Percentiles rank a stretch among this genome's conserved stretches.
phyloP scores from a whole-genome alignment of 37 sponge, comb jelly and placozoan species.

The Amphimedon queenslandica region DNA sequence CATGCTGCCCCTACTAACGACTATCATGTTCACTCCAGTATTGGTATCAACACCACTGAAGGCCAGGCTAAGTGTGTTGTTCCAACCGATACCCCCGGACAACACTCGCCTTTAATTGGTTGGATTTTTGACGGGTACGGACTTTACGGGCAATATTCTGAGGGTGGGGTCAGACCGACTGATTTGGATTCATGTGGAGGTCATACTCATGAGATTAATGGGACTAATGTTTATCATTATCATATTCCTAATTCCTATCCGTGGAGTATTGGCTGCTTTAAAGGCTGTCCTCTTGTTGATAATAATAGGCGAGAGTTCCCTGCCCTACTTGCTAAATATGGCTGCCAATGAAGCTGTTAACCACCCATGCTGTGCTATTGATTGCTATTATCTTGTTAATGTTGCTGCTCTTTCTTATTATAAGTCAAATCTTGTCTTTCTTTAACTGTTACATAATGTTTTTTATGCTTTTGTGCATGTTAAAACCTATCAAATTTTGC shows the following conservation, averaged over 20 bases:
- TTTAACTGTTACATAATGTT: no score
- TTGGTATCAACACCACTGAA: conserved; percentile 15
- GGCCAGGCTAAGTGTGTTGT: conserved; percentile 28
- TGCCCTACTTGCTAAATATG: conserved; percentile 7
- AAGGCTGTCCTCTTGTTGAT: conserved; percentile 50
- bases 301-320: conserved; percentile 40
- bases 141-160: conserved; percentile 60
- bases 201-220: conserved; percentile 64
- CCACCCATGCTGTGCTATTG: background rate
- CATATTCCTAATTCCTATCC: conserved; percentile 58
- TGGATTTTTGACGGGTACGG: conserved; percentile 76
- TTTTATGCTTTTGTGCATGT: no score
- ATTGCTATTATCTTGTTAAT: background rate
- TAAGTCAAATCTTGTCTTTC: no score
- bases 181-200: conserved; percentile 60
- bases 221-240: conserved; percentile 53
- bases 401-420: no score
- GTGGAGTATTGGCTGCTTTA: conserved; percentile 76
- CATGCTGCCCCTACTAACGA: conserved; percentile 41
- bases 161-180: conserved; percentile 41
- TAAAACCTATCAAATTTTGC: no score
- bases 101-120: conserved; percentile 60
- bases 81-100: conserved; percentile 34
- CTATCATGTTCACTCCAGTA: conserved; percentile 60
- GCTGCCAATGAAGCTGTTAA: conserved; percentile 14